Percentiles rank a stretch among this genome's conserved stretches.
phyloP scores from a whole-genome alignment of 2,113 vertebrate species.

The Forbesichthys agassizii region DNA sequence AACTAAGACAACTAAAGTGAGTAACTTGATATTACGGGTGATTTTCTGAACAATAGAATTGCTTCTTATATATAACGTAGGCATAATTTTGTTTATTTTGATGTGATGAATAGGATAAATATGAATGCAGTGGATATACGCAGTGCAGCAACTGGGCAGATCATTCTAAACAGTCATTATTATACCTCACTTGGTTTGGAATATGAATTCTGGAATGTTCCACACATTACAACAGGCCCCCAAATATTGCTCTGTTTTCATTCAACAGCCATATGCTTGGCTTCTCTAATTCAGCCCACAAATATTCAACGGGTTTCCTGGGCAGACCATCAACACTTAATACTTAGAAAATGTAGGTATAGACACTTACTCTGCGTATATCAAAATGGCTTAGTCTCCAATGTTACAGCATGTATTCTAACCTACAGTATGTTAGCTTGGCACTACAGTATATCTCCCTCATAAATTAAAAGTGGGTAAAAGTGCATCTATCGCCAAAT shows the following conservation, averaged over 20 bases:
- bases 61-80: no score
- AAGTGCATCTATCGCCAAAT: no score
- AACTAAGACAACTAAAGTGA: neutral
- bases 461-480: no score
- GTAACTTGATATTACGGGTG: no score
- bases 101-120: neutral
- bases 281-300: conserved; percentile 57
- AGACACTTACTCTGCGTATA: conserved; percentile 46
- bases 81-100: neutral
- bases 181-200: conserved; percentile 31
- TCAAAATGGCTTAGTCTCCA: conserved; percentile 38
- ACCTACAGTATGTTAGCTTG: no score
- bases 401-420: conserved; percentile 3
- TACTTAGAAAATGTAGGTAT: conserved; percentile 55
- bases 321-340: conserved; percentile 50
- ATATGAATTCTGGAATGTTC: conserved; percentile 45
- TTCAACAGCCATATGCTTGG: conserved; percentile 53
- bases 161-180: conserved; percentile 29
- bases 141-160: neutral
- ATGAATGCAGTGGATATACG: no score
- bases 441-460: no score
- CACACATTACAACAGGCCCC: conserved; percentile 29
- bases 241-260: conserved; percentile 39
- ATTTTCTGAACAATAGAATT: no score
- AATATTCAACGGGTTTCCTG: conserved; percentile 57